Base-by-base conservation (phyloP, 2,888 invertebrate genomes). In the Cryptus viduatorius region DNA sequence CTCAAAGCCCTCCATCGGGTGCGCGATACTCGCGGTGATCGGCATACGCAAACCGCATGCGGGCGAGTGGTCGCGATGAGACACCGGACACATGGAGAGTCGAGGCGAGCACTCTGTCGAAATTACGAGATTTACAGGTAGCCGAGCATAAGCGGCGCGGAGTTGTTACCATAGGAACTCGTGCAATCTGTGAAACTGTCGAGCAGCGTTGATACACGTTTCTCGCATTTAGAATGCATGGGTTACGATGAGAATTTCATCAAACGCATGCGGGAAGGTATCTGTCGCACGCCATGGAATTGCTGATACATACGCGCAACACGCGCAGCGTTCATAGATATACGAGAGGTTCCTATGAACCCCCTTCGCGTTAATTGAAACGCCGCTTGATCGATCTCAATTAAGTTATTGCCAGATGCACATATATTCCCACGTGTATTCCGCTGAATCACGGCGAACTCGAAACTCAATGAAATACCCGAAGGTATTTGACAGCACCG, bases 161-260 rank as follows among this genome's bases (percentile, higher is more conserved):
- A 48, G 46, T 73, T 77, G 48, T 84, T 76, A 59, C 69, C 64
- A 65, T 61, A 76, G 79, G 75, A 79, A 79, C 68, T 3, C 61
- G 75, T 69, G 75, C 81, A 84, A 81, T 82, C 79, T 71, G 81
- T 71, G 61, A 48, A 64, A 75, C 73, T 82, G 73, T 82, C 78
- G 75, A 65, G 73, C 19, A 82, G 79, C 79, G 82, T 82, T 82
- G 81, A 82, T 82, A 61, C 61, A 61, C 29, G 73, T 69, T 65
- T 42, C 65, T 59, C 78, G 56, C 65, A 42, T 67, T 59, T 48
- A 69, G 53, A 75, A 76, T 75, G 81, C 79, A 69, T 48, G 44
- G 79, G 10, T 24, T 56, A 82, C 88, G 85, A 88, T 88, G 88
- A 85, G 88, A 90, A 90, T 90, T 90, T 88, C 88, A 90, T 89